Evolutionary conservation across 1,140 invertebrate genomes (phyloP).

Genomic region (Littorina saxatilis): DNA sequence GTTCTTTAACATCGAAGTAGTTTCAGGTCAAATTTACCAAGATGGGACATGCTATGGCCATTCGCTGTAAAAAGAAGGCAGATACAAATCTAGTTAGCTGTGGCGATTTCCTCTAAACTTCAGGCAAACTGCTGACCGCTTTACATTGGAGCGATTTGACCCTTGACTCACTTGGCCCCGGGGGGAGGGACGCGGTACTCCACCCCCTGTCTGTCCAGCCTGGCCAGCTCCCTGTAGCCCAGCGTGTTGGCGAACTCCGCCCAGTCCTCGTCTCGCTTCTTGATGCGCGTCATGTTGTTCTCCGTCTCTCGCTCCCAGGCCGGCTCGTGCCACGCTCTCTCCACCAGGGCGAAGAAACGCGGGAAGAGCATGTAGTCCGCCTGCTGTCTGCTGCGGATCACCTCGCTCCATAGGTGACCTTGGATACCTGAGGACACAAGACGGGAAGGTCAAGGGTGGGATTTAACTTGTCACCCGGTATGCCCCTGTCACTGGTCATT

Average conservation of each 20-base stretch:
- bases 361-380: slow-evolving; percentile 62
- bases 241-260: slow-evolving; percentile 62
- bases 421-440: slow-evolving; percentile 51
- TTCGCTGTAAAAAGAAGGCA: too few relatives aligned
- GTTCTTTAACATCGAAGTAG: too few relatives aligned
- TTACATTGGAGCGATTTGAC: too few relatives aligned
- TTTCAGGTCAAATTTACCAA: too few relatives aligned
- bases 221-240: slow-evolving; percentile 62
- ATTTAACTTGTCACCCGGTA: too few relatives aligned
- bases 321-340: slow-evolving; percentile 60
- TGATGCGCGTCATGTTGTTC: slow-evolving; percentile 33
- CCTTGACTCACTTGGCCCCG: slow-evolving; percentile 63
- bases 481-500: too few relatives aligned
- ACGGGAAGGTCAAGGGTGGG: not conserved
- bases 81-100: too few relatives aligned
- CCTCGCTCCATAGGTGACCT: slow-evolving; percentile 58
- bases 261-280: slow-evolving; percentile 55
- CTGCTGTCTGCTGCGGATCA: slow-evolving; percentile 46
- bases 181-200: slow-evolving; percentile 64
- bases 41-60: too few relatives aligned
- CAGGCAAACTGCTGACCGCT: too few relatives aligned
- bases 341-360: slow-evolving; percentile 57
- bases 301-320: slow-evolving; percentile 44
- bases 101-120: too few relatives aligned
- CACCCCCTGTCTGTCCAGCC: slow-evolving; percentile 57